Percentiles rank a stretch among this genome's conserved stretches.
These are phyloP conservation scores for Ceratina australensis DNA, from an alignment of 1,140 invertebrate genomes.

Conservation along the genomic window DNA sequence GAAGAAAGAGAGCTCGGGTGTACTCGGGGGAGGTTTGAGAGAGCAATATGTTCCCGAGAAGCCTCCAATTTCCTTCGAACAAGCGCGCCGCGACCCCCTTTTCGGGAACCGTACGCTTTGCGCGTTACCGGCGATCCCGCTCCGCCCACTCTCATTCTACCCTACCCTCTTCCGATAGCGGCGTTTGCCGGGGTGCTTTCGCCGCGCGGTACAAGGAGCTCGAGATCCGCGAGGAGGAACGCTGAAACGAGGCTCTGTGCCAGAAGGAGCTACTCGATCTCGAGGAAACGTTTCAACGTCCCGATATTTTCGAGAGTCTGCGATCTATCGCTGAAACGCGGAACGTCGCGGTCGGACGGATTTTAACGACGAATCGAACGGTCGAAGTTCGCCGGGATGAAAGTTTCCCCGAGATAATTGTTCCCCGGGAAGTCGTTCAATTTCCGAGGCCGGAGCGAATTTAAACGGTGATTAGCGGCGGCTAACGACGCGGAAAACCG, in stretches of 20 bases:
- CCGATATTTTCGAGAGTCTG: neutral
- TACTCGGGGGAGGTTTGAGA: constrained; percentile 60
- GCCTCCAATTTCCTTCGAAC: constrained; percentile 66
- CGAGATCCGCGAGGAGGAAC: neutral
- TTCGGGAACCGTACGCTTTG: constrained; percentile 21
- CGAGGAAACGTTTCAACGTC: neutral
- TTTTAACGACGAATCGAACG: constrained; percentile 18
- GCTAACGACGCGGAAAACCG: constrained; percentile 50
- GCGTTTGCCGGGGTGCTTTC: constrained; percentile 6
- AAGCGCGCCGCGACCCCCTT: constrained; percentile 50
- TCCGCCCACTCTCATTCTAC: neutral
- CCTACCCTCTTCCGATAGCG: neutral
- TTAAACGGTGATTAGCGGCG: constrained; percentile 55
- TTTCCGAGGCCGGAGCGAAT: constrained; percentile 46
- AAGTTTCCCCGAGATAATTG: constrained; percentile 19
- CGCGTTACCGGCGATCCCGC: neutral
- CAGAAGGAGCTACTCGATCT: too few species aligned
- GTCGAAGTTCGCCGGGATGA: neutral
- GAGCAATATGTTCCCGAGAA: constrained; percentile 66
- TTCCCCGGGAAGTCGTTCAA: constrained; percentile 34
- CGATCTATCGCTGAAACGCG: neutral
- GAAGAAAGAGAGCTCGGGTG: constrained; percentile 14
- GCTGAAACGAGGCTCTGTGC: neutral
- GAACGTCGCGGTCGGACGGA: neutral
- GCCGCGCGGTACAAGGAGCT: constrained; percentile 15